These are phyloP conservation scores for Caenorhabditis sp. DNA, from an alignment of 2,888 invertebrate species.

Conservation along the genomic window DNA sequence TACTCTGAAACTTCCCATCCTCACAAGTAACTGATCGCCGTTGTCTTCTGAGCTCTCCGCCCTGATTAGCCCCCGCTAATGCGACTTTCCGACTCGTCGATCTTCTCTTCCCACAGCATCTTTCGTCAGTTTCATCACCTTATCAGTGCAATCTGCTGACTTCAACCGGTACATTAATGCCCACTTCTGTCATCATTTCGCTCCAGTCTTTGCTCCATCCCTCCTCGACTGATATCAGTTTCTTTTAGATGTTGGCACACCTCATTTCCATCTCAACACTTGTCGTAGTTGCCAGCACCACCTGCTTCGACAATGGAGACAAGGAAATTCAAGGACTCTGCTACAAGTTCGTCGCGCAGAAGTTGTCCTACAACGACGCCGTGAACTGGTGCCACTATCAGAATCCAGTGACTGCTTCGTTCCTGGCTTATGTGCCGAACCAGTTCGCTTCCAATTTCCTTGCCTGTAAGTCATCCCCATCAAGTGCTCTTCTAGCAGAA, in stretches of 20 bases:
- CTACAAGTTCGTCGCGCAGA: constrained; percentile 29
- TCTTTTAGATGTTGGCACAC: not conserved
- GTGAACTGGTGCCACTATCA: constrained; percentile 45
- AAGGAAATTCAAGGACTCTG: constrained; percentile 42
- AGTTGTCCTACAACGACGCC: constrained; percentile 31
- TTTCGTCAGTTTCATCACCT: constrained; percentile 12
- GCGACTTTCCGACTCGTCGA: constrained; percentile 7
- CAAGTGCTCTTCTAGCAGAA: too few species aligned
- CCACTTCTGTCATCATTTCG: constrained; percentile 1
- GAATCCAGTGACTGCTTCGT: constrained; percentile 42
- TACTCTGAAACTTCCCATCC: not conserved
- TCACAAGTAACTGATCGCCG: not conserved
- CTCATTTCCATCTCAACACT: constrained; percentile 6
- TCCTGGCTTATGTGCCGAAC: constrained; percentile 25
- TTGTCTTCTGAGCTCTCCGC: not conserved
- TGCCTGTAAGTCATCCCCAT: constrained; percentile 40
- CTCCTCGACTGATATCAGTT: not conserved
- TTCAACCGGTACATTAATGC: not conserved
- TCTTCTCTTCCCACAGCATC: not conserved
- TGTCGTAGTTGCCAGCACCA: constrained; percentile 23
- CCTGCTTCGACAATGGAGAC: constrained; percentile 52
- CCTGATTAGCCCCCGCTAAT: not conserved
- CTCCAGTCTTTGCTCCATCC: too few species aligned
- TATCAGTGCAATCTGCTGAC: constrained; percentile 11
- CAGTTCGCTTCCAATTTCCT: constrained; percentile 31